Evolutionary conservation across 1,140 invertebrate genomes (phyloP).

Genomic region (Stratiolaelaps scimitus): DNA sequence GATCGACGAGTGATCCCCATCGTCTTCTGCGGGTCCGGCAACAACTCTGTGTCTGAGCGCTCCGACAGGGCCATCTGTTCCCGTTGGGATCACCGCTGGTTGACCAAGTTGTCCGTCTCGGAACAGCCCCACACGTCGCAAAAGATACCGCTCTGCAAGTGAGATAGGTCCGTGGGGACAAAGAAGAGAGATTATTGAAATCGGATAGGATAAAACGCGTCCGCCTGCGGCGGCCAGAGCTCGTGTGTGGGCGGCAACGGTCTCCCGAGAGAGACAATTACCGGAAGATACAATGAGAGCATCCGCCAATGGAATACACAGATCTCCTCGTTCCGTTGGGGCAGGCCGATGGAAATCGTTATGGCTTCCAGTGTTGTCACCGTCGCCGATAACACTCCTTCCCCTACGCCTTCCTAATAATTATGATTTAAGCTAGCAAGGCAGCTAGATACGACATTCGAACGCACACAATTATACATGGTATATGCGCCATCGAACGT

Average conservation of each 20-base stretch:
- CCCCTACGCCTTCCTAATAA: too few relatives aligned
- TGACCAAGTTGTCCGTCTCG: not conserved
- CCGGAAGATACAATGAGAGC: not conserved
- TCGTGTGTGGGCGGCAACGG: not conserved
- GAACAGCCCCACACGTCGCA: not conserved
- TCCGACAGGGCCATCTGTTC: not conserved
- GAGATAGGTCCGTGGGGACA: too few relatives aligned
- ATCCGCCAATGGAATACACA: too few relatives aligned
- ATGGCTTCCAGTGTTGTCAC: too few relatives aligned
- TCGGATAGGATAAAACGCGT: conserved; percentile 13
- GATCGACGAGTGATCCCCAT: not conserved
- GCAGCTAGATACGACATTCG: too few relatives aligned
- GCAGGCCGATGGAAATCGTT: too few relatives aligned
- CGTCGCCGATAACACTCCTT: too few relatives aligned
- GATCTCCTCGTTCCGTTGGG: too few relatives aligned
- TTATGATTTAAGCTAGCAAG: too few relatives aligned
- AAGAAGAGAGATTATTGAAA: conserved; percentile 23
- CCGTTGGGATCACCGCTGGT: not conserved
- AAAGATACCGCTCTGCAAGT: too few relatives aligned
- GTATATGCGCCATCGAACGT: too few relatives aligned
- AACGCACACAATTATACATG: too few relatives aligned
- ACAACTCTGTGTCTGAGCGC: not conserved
- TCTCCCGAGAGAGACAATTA: not conserved
- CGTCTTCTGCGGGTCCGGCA: not conserved
- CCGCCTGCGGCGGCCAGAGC: not conserved